These are phyloP conservation scores for Pangasius macronema DNA, from an alignment of 2,797 vertebrate genomes.

Conservation along the genomic window DNA sequence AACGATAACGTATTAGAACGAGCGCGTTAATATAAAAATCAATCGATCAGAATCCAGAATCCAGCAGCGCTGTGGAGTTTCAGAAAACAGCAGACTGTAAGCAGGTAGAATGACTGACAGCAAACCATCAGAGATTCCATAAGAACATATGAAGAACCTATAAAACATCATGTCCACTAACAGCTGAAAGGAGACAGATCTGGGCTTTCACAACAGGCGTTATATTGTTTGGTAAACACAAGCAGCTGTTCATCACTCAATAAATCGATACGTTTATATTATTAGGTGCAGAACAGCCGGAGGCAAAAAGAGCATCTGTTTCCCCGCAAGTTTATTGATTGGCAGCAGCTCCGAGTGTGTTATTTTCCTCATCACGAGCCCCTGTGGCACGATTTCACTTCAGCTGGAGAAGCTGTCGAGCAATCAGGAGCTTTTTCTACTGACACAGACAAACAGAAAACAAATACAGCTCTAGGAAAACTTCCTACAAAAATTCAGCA, in stretches of 20 bases:
- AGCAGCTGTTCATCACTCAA: conserved; percentile 24
- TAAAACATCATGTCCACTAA: not conserved
- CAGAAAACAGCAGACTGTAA: not conserved
- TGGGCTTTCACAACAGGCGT: not conserved
- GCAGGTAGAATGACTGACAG: not conserved
- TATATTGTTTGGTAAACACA: conserved; percentile 34
- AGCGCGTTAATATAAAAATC: too few relatives aligned
- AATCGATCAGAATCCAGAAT: not conserved
- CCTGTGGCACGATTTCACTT: conserved; percentile 40
- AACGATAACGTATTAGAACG: too few relatives aligned
- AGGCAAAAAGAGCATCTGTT: conserved; percentile 29
- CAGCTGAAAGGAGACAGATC: not conserved
- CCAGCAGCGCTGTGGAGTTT: not conserved
- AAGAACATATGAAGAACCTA: not conserved
- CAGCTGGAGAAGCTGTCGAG: conserved; percentile 17
- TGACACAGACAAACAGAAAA: not conserved
- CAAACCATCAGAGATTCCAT: not conserved
- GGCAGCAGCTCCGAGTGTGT: conserved; percentile 26
- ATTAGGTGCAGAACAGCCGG: conserved; percentile 62
- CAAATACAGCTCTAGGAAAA: not conserved
- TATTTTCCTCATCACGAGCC: conserved; percentile 45
- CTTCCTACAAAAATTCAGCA: not conserved
- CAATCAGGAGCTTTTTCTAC: conserved; percentile 1
- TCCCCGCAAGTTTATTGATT: conserved; percentile 6
- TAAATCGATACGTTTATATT: conserved; percentile 73